Conservation (phyloP, 2,113 vertebrate species). For the Dunckerocampus dactyliophorus region DNA sequence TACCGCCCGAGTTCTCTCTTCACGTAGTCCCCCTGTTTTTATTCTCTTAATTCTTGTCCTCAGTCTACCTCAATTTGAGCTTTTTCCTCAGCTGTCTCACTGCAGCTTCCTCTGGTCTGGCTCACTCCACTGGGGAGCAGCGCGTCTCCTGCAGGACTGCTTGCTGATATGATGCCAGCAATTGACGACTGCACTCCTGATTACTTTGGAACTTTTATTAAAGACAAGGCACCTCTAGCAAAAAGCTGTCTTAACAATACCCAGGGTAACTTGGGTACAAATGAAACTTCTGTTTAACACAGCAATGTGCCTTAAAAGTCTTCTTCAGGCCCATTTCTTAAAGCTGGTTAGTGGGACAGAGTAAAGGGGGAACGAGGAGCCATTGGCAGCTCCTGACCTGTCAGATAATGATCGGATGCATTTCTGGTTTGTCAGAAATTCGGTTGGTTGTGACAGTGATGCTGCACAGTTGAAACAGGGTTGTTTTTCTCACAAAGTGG, state of each 20-base stretch:
- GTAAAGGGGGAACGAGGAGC: too few species aligned
- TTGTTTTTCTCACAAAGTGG: too few species aligned
- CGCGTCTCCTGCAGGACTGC: constrained; percentile 6
- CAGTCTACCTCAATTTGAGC: constrained; percentile 13
- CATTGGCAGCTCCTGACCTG: too few species aligned
- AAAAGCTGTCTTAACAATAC: not conserved
- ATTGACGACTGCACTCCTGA: not conserved
- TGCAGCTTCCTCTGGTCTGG: constrained; percentile 24
- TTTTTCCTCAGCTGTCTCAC: constrained; percentile 14
- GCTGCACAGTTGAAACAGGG: too few species aligned
- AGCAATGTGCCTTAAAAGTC: not conserved
- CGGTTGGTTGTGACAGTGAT: too few species aligned
- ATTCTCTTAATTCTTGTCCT: constrained; percentile 30
- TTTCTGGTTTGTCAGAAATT: too few species aligned
- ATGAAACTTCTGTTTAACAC: not conserved
- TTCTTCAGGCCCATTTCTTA: not conserved
- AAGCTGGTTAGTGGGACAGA: too few species aligned
- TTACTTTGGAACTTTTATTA: constrained; percentile 13
- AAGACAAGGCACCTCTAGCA: constrained; percentile 1
- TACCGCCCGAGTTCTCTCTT: constrained; percentile 34
- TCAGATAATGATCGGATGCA: too few species aligned
- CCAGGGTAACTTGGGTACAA: not conserved
- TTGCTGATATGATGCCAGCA: constrained; percentile 11
- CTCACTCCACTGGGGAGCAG: constrained; percentile 19
- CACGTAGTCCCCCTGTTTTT: constrained; percentile 20